Evolutionary conservation across 2,888 invertebrate species (phyloP).

Genomic region (Noctua janthina): DNA sequence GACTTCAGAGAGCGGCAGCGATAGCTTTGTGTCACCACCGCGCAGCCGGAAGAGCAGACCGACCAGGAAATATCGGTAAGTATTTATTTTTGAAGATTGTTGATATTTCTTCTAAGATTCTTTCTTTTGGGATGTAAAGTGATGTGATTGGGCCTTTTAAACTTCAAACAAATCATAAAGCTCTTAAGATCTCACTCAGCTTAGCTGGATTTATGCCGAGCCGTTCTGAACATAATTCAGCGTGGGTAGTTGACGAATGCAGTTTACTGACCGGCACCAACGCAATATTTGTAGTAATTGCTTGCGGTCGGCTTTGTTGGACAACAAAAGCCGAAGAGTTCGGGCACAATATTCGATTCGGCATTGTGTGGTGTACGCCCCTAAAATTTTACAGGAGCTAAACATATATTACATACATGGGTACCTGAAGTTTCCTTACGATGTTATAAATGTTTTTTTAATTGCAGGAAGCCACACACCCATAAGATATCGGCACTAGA

Average conservation of each 20-base stretch:
- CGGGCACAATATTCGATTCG: too few relatives aligned
- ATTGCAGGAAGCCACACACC: conserved; percentile 79
- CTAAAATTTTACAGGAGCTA: background rate
- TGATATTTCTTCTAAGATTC: background rate
- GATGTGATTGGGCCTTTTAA: background rate
- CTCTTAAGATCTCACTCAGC: background rate
- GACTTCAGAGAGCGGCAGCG: conserved; percentile 79
- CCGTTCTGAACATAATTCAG: background rate
- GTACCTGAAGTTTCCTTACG: background rate
- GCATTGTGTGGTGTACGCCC: too few relatives aligned
- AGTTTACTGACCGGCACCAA: background rate
- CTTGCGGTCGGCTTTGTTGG: background rate
- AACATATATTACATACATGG: background rate
- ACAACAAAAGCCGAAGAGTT: background rate
- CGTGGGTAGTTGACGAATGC: background rate
- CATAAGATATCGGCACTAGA: conserved; percentile 78
- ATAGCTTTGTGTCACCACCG: conserved; percentile 77
- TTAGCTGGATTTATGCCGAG: background rate
- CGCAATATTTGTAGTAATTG: background rate
- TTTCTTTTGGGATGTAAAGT: background rate
- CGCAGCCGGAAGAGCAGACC: conserved; percentile 74
- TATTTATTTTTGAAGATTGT: conserved; percentile 34
- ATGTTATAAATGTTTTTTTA: background rate
- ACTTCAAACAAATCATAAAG: background rate
- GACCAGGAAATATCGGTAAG: conserved; percentile 80